Base-by-base conservation (phyloP, 2,888 invertebrate species). In the Lasius platythorax region DNA sequence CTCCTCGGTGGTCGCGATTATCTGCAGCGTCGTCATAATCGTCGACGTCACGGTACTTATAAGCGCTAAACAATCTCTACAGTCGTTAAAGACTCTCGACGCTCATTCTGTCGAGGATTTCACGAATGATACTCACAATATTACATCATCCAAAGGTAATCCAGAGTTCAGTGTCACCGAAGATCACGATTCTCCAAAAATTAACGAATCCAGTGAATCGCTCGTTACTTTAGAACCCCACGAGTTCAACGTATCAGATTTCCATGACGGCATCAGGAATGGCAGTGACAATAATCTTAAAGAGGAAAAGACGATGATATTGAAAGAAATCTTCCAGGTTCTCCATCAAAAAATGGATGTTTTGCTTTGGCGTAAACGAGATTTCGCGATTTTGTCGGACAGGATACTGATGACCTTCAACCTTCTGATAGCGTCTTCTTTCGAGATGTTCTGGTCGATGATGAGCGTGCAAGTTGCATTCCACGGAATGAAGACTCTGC, bases 381-480 rank as follows among this genome's bases (percentile, higher is more conserved):
- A 78, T 83, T 5, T 63, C 83, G 1, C n/a, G n/a, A 53, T n/a
- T 53, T 8, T 53, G 4, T 75, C 86, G 56, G 87, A 92, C 12
- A 92, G 92, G 79, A 92, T 96, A 23, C 95, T 96, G 2, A 86
- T 97, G 50, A 96, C 96, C 12, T 95, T 96, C 30, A 97, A 97
- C 90, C 96, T 97, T 66, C 91, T 96, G 56, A 96, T 97, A 30
- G 96, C 96, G 0, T 96, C 96, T 0, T 94, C 96, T 72, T 87
- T 97, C 28, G 96, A 97, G 90, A 87, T 96, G 0, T 93, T 96
- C 0, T 97, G 97, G 97, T 97, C 97, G 0, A 92, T 96, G 43
- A 92, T 97, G 28, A 96, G 96, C 68, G 94, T 96, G 0, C 96
- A 96, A 92, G 96, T 97, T 37, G 96, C 96, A 0, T 96, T 96